Evolutionary conservation across 2,113 vertebrate genomes (phyloP).

Genomic region (human): DNA sequence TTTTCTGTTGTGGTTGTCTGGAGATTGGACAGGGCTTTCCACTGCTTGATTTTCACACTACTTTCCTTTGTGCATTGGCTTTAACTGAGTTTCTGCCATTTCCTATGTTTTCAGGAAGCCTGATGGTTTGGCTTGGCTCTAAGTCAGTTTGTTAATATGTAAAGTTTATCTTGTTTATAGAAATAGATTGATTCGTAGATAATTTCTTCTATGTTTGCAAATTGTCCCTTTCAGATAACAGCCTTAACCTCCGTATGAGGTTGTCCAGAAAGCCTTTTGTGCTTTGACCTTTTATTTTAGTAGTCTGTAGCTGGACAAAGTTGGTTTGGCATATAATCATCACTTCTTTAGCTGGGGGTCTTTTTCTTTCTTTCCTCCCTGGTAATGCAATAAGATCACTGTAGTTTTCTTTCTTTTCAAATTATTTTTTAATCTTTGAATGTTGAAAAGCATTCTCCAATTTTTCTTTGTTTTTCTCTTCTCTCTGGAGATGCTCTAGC

Average conservation of each 20-base stretch:
- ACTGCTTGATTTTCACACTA: background rate
- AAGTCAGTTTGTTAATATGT: background rate
- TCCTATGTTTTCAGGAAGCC: constrained; percentile 48
- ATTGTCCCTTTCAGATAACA: constrained; percentile 4
- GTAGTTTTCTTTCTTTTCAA: background rate
- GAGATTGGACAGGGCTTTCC: background rate
- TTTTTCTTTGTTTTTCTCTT: background rate
- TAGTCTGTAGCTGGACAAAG: background rate
- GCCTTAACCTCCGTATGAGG: background rate
- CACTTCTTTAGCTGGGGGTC: background rate
- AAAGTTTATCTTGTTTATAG: constrained; percentile 11
- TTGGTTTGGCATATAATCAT: background rate
- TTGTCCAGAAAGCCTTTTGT: background rate
- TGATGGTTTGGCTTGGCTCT: background rate
- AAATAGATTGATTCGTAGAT: background rate
- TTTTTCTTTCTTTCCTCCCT: constrained; percentile 41
- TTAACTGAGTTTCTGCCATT: constrained; percentile 2
- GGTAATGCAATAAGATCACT: background rate
- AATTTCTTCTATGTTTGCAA: constrained; percentile 38
- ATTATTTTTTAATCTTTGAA: constrained; percentile 29
- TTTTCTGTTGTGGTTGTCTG: background rate
- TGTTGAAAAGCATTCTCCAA: background rate
- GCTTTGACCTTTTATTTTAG: constrained; percentile 29
- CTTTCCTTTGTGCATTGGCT: background rate
- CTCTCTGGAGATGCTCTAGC: background rate